Percentiles rank a stretch among this genome's conserved stretches.
phyloP scores from a whole-genome alignment of 2,888 invertebrate genomes.

The Alsophila aescularia region DNA sequence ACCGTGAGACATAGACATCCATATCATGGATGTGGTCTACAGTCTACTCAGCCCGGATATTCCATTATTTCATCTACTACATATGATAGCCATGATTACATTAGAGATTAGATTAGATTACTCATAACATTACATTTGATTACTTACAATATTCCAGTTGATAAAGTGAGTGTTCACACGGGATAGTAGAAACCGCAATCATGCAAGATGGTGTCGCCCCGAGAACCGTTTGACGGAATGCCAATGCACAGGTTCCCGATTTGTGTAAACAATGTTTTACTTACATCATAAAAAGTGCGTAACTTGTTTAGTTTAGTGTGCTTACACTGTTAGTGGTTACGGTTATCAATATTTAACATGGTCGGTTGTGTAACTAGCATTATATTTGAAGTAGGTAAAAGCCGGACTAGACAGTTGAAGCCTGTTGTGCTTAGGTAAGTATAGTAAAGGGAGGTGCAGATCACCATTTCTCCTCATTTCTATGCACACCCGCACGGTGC shows the following conservation, averaged over 20 bases:
- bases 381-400: no score
- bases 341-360: no score
- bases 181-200: constrained; percentile 19
- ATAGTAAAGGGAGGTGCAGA: no score
- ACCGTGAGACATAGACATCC: background rate
- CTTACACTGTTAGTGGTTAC: background rate
- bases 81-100: background rate
- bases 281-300: background rate
- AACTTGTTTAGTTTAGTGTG: background rate
- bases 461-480: no score
- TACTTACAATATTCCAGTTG: background rate
- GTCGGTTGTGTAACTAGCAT: no score
- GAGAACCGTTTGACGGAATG: constrained; percentile 12
- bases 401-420: background rate
- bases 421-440: no score
- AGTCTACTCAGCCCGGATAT: background rate
- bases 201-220: background rate
- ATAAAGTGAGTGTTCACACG: constrained; percentile 19
- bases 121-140: constrained; percentile 4
- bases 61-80: background rate
- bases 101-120: no score
- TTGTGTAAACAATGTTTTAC: constrained; percentile 7
- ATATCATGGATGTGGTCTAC: background rate
- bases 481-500: no score
- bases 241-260: background rate